Evolutionary conservation across 2,888 invertebrate species (phyloP), one percentile per base, ranked within the genome.

Genomic region (Venustoraphidia nigricollis): DNA sequence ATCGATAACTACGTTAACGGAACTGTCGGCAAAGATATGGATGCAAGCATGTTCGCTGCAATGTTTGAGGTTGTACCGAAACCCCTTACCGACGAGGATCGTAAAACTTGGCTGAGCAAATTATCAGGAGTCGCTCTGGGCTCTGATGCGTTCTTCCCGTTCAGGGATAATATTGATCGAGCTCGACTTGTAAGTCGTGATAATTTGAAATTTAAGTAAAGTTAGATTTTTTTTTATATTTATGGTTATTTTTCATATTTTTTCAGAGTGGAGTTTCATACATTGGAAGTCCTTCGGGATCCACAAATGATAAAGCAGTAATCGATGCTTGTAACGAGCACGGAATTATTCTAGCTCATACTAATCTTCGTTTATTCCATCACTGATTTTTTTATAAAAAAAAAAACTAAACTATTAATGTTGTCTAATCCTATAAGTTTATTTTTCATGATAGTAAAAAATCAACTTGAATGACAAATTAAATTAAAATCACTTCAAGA

Each of bases 71-170:
- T 71, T 51, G 74, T 82, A 5, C 94, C 94, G 0, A 68, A 75
- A 13, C 75, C 76, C 42, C 70, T 94, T 17, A 82, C 83, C 0
- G 72, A 77, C 43, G 66, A 70, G 38, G 83, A 88, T 55, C 76
- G 77, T 50, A 63, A 68, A 0, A 74, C 75, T 4, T 91, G 90
- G 90, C 60, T 81, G 27, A 69, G 67, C 48, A 70, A 77, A 63
- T 68, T 93, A 59, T 78, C 75, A 52, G 82, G 81, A 34, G 90
- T 91, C 35, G 85, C 89, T 4, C 73, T 97, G 17, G 89, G 89
- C 11, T 96, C 96, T 0, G 97, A 98, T 68, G 97, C 96, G 0
- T 98, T 97, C 75, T 96, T 98, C 72, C 97, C 97, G 34, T 97
- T 97, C 76, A 76, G 95, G 55, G 97, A 98, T 63, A 97, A 95